A percentile compares a stretch with the other conserved stretches of the same genome.
Conservation (phyloP, 2,113 vertebrate species). For the Andinoacara biseriatus region DNA sequence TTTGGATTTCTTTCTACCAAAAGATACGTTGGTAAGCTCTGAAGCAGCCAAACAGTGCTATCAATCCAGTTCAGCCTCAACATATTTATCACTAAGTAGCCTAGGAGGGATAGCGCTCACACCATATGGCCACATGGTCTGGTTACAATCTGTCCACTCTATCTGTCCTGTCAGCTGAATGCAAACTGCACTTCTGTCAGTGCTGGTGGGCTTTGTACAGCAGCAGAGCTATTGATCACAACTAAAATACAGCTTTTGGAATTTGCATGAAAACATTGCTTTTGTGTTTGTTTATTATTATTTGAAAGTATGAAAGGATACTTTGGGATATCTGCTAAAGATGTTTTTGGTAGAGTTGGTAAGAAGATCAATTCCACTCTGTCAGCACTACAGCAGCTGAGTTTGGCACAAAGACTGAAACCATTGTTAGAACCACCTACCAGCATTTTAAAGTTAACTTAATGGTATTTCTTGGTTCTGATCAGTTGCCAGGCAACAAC, state of each 20-base stretch:
- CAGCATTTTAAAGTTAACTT: not conserved
- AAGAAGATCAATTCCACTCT: not conserved
- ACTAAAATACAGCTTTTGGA: not conserved
- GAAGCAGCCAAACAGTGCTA: constrained; percentile 35
- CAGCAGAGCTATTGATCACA: constrained; percentile 32
- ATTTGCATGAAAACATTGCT: not conserved
- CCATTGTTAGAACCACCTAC: not conserved
- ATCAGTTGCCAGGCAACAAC: not conserved
- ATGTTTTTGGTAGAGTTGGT: too few relatives aligned
- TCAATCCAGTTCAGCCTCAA: constrained; percentile 33
- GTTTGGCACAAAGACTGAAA: not conserved
- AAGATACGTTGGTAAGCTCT: constrained; percentile 9
- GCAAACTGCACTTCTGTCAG: constrained; percentile 39
- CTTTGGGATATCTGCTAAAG: not conserved
- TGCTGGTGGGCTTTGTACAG: constrained; percentile 48
- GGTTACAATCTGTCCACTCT: constrained; percentile 60
- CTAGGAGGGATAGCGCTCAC: constrained; percentile 51
- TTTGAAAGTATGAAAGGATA: not conserved
- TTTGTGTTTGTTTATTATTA: not conserved
- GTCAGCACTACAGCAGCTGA: not conserved
- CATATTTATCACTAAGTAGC: constrained; percentile 60
- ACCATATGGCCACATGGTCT: constrained; percentile 65
- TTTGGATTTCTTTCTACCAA: not conserved
- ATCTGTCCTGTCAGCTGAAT: constrained; percentile 70
- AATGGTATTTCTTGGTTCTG: not conserved